Conservation (phyloP, 2,888 invertebrate species). For the Parelbella ahira region DNA sequence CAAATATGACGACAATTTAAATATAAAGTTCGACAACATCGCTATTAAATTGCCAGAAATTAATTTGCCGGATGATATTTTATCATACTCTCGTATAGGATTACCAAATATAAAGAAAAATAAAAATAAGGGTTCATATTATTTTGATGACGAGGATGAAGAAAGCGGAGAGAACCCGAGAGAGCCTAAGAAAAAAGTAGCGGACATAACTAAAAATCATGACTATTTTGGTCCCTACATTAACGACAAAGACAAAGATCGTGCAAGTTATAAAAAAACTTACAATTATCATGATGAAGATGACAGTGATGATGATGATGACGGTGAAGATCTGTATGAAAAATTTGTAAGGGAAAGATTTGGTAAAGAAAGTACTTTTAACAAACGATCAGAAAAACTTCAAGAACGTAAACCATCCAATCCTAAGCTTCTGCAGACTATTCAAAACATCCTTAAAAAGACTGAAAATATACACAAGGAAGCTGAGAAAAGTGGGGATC, state of each 20-base stretch:
- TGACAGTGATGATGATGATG: constrained; percentile 45
- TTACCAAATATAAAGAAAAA: constrained; percentile 38
- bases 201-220: constrained; percentile 30
- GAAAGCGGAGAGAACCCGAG: constrained; percentile 34
- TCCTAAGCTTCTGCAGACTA: constrained; percentile 50
- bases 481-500: constrained; percentile 63
- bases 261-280: constrained; percentile 42
- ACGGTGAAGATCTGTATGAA: constrained; percentile 64
- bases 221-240: constrained; percentile 24
- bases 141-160: constrained; percentile 43
- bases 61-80: constrained; percentile 68
- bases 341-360: constrained; percentile 72
- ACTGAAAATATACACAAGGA: constrained; percentile 59
- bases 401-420: constrained; percentile 41
- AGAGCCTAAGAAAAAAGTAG: constrained; percentile 37
- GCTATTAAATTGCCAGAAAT: constrained; percentile 70
- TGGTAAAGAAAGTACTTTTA: constrained; percentile 59
- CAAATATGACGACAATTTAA: constrained; percentile 59
- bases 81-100: constrained; percentile 51
- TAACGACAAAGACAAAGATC: constrained; percentile 34
- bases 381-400: constrained; percentile 54
- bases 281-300: constrained; percentile 29
- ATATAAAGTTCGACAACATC: constrained; percentile 64
- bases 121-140: constrained; percentile 39
- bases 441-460: constrained; percentile 62